Percentiles rank a stretch among this genome's conserved stretches.
Conservation (phyloP, 64 coral and sea anemone species). For the Dendrophyllia cribrosa region DNA sequence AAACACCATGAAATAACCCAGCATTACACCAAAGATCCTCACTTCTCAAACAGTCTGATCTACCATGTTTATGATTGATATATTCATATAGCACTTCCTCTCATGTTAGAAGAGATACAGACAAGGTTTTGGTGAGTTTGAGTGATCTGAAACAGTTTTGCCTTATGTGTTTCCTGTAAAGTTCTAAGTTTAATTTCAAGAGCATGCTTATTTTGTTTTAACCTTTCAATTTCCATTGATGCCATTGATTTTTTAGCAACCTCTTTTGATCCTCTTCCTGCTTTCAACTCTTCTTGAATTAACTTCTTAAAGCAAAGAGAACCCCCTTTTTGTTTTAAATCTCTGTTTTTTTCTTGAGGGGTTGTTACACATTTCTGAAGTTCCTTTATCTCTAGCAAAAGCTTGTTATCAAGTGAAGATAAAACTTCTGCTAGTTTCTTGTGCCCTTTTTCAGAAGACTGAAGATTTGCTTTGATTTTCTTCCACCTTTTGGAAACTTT, state of each 20-base stretch:
- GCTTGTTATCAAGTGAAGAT: conserved; percentile 20
- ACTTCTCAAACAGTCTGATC: neutral
- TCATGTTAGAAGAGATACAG: conserved; percentile 63
- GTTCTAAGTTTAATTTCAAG: conserved; percentile 45
- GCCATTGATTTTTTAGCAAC: neutral
- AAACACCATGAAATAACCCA: too few species aligned
- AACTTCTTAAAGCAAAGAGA: conserved; percentile 5
- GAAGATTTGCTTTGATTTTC: conserved; percentile 49
- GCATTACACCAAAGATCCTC: neutral
- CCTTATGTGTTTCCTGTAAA: conserved; percentile 51
- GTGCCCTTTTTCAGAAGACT: conserved; percentile 8
- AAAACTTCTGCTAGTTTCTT: conserved; percentile 28
- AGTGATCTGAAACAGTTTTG: conserved; percentile 58
- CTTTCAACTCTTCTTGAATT: neutral
- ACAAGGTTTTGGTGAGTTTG: conserved; percentile 57
- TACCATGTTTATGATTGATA: neutral
- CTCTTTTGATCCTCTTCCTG: conserved; percentile 24
- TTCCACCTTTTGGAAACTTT: conserved; percentile 78
- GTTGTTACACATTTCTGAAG: neutral
- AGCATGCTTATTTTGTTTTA: conserved; percentile 18
- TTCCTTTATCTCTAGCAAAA: conserved; percentile 44
- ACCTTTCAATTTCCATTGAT: conserved; percentile 37
- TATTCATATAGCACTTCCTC: neutral
- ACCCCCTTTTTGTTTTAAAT: neutral
- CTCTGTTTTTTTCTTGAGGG: neutral